These are phyloP conservation scores for Hypanus sabinus DNA, from an alignment of 2,113 vertebrate species.

Conservation along the genomic window DNA sequence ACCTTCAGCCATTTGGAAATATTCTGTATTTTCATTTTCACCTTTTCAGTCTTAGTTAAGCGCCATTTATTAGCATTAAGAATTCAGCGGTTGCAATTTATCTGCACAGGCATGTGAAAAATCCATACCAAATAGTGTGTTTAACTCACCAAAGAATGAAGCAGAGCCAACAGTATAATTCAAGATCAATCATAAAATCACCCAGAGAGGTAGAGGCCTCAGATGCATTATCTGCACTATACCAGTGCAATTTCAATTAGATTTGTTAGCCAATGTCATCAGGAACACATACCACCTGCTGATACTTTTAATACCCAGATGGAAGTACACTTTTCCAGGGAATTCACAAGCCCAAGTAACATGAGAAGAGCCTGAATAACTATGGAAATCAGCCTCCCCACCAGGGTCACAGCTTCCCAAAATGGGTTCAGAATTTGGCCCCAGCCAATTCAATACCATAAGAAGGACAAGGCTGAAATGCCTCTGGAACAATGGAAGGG, in stretches of 20 bases:
- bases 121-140: background rate
- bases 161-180: background rate
- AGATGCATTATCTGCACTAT: background rate
- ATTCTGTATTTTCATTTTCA: background rate
- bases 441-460: background rate
- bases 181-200: background rate
- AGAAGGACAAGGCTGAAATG: background rate
- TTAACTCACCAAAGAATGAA: background rate
- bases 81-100: background rate
- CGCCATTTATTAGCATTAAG: background rate
- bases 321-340: background rate
- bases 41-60: background rate
- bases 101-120: background rate
- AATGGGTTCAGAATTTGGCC: slow-evolving; percentile 2
- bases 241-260: background rate
- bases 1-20: background rate
- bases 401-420: background rate
- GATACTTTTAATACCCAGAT: background rate
- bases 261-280: background rate
- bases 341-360: background rate
- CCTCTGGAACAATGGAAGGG: slow-evolving; percentile 3
- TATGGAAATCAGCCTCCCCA: background rate
- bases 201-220: background rate
- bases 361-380: background rate
- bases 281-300: background rate